A percentile compares a stretch with the other conserved stretches of the same genome.
Evolutionary conservation across 2,797 vertebrate species (phyloP).

Genomic region (Sebastes cheni): DNA sequence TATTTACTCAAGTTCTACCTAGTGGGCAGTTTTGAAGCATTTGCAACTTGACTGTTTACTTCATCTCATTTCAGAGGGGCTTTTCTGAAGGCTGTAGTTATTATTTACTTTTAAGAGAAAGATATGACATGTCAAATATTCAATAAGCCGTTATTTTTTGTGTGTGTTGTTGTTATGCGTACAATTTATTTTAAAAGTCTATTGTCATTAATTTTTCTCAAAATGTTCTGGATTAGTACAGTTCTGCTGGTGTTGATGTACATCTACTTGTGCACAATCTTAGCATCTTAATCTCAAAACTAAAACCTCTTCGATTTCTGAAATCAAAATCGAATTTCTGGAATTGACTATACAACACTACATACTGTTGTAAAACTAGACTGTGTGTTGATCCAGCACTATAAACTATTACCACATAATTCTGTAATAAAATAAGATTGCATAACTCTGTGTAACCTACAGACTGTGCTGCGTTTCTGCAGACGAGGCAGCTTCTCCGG

Average conservation of each 20-base stretch:
- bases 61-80: not conserved
- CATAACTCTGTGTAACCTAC: not conserved
- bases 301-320: not conserved
- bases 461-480: not conserved
- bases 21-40: not conserved
- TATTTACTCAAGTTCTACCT: not conserved
- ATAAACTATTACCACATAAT: not conserved
- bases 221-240: not conserved
- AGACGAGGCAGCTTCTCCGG: not conserved
- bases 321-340: too few species aligned
- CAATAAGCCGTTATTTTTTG: not conserved
- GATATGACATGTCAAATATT: not conserved
- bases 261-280: not conserved
- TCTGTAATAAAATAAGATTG: not conserved
- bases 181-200: too few species aligned
- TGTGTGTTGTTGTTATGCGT: too few species aligned
- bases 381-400: not conserved
- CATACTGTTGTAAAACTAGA: not conserved
- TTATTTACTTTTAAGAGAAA: not conserved
- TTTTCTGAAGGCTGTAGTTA: not conserved
- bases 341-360: too few species aligned
- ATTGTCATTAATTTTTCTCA: too few species aligned
- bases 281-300: not conserved
- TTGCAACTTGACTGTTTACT: not conserved
- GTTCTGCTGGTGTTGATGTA: not conserved